Percentiles rank a stretch among this genome's conserved stretches.
These are phyloP conservation scores for Drosophila pachea DNA, from an alignment of 1,140 invertebrate genomes.

Conservation along the genomic window DNA sequence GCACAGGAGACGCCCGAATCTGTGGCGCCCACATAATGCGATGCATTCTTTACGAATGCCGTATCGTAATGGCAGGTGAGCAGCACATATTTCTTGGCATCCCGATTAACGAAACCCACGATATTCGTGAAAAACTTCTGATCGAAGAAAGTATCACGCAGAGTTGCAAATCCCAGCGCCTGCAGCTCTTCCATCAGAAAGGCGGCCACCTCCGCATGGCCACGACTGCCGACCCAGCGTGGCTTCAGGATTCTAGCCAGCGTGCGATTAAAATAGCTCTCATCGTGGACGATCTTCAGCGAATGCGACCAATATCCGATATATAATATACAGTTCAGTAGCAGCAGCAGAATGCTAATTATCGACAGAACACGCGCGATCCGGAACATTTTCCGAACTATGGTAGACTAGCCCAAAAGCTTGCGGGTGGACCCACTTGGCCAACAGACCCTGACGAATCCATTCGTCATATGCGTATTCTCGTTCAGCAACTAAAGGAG, in stretches of 20 bases:
- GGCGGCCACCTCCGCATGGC: slow-evolving; percentile 84
- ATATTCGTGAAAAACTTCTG: slow-evolving; percentile 22
- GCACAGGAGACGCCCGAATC: slow-evolving; percentile 50
- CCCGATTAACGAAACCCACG: slow-evolving; percentile 26
- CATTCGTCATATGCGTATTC: too few relatives aligned
- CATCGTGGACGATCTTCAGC: slow-evolving; percentile 73
- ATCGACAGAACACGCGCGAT: neutral
- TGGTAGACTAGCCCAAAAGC: too few relatives aligned
- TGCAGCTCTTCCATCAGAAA: slow-evolving; percentile 79
- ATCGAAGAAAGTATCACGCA: slow-evolving; percentile 10
- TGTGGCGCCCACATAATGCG: slow-evolving; percentile 22
- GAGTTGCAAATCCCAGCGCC: slow-evolving; percentile 17
- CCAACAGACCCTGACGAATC: too few relatives aligned
- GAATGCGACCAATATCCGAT: neutral
- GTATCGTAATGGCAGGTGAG: slow-evolving; percentile 50
- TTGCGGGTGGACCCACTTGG: too few relatives aligned
- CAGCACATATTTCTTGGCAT: slow-evolving; percentile 17
- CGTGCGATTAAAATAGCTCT: slow-evolving; percentile 82
- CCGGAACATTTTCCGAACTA: neutral
- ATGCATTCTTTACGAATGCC: neutral
- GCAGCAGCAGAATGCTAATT: neutral
- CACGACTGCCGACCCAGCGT: slow-evolving; percentile 85
- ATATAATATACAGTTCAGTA: slow-evolving; percentile 4
- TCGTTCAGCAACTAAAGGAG: too few relatives aligned
- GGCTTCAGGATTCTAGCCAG: slow-evolving; percentile 85